Evolutionary conservation across 2,113 vertebrate genomes (phyloP).

Genomic region (Gallinago media): DNA sequence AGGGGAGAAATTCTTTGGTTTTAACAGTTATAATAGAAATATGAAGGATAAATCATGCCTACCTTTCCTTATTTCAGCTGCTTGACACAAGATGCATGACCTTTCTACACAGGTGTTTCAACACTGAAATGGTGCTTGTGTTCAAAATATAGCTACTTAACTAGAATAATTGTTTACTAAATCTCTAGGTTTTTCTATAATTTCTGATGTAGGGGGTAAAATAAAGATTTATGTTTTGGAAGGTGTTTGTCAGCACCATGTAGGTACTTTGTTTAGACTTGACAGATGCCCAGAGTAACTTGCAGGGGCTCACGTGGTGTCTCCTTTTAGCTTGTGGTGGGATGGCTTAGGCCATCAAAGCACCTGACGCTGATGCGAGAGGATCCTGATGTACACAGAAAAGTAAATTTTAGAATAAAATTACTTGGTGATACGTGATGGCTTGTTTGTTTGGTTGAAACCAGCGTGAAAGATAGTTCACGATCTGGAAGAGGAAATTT

Average conservation of each 20-base stretch:
- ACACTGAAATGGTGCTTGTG: neutral
- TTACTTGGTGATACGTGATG: neutral
- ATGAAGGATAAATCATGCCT: neutral
- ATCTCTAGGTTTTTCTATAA: neutral
- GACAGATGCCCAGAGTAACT: neutral
- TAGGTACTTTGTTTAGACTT: neutral
- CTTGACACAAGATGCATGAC: neutral
- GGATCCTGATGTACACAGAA: neutral
- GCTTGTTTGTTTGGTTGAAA: neutral
- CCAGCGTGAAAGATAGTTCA: neutral
- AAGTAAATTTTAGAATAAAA: neutral
- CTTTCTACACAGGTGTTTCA: neutral
- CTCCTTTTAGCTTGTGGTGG: neutral
- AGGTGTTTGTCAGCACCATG: neutral
- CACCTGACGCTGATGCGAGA: rapidly evolving
- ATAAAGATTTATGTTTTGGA: neutral
- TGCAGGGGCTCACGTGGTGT: neutral
- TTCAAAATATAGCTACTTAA: neutral
- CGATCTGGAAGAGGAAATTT: neutral
- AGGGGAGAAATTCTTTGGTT: neutral
- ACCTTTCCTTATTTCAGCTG: neutral
- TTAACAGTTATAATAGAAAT: neutral
- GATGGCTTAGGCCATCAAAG: neutral
- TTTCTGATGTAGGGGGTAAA: neutral
- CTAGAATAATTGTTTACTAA: neutral